Base-by-base conservation (phyloP, 2,888 invertebrate genomes). In the Amblyjoppa fuscipennis region DNA sequence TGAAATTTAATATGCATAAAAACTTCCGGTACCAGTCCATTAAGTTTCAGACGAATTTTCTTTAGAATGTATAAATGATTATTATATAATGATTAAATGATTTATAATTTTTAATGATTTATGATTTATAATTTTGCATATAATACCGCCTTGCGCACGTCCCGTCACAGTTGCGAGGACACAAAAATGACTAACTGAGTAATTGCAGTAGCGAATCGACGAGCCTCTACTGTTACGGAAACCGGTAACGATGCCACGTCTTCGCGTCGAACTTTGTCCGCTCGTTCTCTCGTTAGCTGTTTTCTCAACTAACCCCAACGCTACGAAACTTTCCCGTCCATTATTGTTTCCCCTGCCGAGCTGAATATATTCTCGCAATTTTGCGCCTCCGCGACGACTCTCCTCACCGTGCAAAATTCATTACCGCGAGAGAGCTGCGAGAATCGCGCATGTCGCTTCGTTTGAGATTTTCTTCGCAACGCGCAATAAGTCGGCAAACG, bases 241-340 rank as follows among this genome's bases (percentile, higher is more conserved):
- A 56, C 20, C 56, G 9, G 25, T 9, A 20, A 56, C 25, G 25
- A 51, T 2, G 41, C 11, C 5, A 56, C 25, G 56, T 9, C 20
- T 56, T 25, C 25, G 20, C 20, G 25, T 56, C 25, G 56, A 56
- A 56, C 3, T 53, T 53, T 20, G 53, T 11, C 53, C 16, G 53
- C 34, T 71, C 53, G n/a, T 71, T 71, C 16, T 34, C 34, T 71
- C 53, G n/a, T 71, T 71, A 71, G 16, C 51, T 13, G 11, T 53
- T 20, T 71, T 71, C 53, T 11, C 25, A 56, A 56, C 41, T 56
- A 56, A 25, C n/a, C 11, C 51, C 31, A 51, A 53, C 41, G 34
- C 31, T 53, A 51, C 51, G 45, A 66, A 73, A 80, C 11, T 38
- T n/a, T 38, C 38, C 13, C 56, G 7, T 56, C 9, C 20, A 9